These are phyloP conservation scores for Acanthosepion esculentum DNA, from an alignment of 2,888 invertebrate species.

Conservation along the genomic window DNA sequence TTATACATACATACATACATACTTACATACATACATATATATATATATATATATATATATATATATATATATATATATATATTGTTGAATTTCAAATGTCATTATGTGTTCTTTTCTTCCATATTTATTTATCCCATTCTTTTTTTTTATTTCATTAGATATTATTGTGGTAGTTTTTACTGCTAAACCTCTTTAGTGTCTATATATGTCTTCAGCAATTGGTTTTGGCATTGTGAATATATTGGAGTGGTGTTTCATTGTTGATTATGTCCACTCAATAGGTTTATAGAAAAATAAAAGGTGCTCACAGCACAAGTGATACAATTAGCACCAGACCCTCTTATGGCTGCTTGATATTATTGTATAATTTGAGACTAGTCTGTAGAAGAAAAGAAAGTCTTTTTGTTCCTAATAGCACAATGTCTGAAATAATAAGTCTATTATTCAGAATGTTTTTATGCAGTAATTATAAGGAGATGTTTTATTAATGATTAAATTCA, in stretches of 20 bases:
- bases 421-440: too few relatives aligned
- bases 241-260: neutral
- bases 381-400: too few relatives aligned
- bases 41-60: neutral
- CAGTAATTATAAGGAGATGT: too few relatives aligned
- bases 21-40: neutral
- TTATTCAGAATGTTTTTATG: too few relatives aligned
- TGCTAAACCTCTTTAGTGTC: neutral
- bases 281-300: too few relatives aligned
- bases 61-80: neutral
- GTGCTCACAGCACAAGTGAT: too few relatives aligned
- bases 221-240: neutral
- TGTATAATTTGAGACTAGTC: too few relatives aligned
- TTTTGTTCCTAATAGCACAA: too few relatives aligned
- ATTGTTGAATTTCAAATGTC: neutral
- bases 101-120: neutral
- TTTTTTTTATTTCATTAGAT: neutral
- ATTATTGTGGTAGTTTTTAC: neutral
- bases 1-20: neutral
- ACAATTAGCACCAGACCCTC: too few relatives aligned
- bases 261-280: too few relatives aligned
- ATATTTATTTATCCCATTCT: neutral
- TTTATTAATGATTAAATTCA: too few relatives aligned
- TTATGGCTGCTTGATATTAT: too few relatives aligned
- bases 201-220: neutral